Conservation (phyloP, 2,113 vertebrate species). For the Peromyscus leucopus region DNA sequence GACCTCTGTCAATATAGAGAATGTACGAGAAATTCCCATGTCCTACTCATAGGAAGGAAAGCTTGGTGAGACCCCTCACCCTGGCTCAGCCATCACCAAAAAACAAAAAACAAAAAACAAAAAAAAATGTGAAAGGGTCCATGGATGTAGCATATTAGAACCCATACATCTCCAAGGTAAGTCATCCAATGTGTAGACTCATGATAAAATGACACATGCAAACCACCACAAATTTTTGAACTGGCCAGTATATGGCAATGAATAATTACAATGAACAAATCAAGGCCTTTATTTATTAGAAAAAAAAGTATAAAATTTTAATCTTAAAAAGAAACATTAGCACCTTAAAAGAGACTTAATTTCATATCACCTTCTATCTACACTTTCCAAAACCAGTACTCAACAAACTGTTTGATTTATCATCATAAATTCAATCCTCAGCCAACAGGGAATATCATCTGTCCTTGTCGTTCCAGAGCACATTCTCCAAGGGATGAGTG, state of each 20-base stretch:
- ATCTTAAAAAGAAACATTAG: neutral
- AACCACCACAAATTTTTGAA: neutral
- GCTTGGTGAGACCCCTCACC: neutral
- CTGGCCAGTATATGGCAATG: neutral
- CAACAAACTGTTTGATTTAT: neutral
- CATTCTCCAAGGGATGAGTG: neutral
- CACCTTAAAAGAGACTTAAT: neutral
- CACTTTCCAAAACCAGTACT: neutral
- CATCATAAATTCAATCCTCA: neutral
- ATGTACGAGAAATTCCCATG: neutral
- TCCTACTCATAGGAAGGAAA: neutral
- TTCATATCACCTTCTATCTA: neutral
- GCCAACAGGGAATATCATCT: accelerated
- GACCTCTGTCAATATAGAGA: neutral
- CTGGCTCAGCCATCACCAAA: neutral
- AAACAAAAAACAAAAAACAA: too few species aligned
- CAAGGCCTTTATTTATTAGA: neutral
- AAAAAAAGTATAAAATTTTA: neutral
- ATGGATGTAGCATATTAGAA: neutral
- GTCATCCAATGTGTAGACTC: neutral
- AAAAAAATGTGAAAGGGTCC: neutral
- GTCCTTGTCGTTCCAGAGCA: neutral
- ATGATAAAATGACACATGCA: neutral
- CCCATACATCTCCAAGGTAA: neutral
- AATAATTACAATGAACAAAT: neutral